A percentile compares a stretch with the other conserved stretches of the same genome.
Conservation (phyloP, 2,113 vertebrate species). For the Mungos mungo region DNA sequence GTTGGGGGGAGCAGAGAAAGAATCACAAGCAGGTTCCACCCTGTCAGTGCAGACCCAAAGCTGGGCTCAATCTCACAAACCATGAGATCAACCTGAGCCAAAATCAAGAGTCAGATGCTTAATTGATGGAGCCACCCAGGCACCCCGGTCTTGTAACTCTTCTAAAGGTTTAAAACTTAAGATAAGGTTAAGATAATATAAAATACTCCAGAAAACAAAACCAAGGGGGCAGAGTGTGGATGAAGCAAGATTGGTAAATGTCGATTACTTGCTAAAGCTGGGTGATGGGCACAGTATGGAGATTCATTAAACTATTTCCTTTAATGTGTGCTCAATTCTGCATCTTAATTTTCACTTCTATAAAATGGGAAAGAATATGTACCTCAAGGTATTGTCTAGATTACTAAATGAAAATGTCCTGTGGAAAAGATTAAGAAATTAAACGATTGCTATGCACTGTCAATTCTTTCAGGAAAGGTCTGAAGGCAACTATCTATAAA, state of each 20-base stretch:
- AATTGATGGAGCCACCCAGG: too few relatives aligned
- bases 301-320: not conserved
- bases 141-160: not conserved
- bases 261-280: not conserved
- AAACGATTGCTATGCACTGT: not conserved
- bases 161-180: not conserved
- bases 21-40: too few relatives aligned
- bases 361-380: not conserved
- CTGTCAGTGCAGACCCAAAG: too few relatives aligned
- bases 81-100: too few relatives aligned
- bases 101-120: too few relatives aligned
- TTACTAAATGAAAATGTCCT: not conserved
- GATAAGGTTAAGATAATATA: not conserved
- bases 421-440: not conserved
- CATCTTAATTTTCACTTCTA: not conserved
- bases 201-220: not conserved
- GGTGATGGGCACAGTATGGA: not conserved
- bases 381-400: not conserved
- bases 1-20: too few relatives aligned
- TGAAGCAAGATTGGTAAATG: not conserved
- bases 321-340: not conserved
- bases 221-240: not conserved
- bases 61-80: too few relatives aligned
- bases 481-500: too few relatives aligned
- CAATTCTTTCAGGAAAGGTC: not conserved